Evolutionary conservation across 2,113 vertebrate genomes (phyloP).

Genomic region (Promerops cafer): DNA sequence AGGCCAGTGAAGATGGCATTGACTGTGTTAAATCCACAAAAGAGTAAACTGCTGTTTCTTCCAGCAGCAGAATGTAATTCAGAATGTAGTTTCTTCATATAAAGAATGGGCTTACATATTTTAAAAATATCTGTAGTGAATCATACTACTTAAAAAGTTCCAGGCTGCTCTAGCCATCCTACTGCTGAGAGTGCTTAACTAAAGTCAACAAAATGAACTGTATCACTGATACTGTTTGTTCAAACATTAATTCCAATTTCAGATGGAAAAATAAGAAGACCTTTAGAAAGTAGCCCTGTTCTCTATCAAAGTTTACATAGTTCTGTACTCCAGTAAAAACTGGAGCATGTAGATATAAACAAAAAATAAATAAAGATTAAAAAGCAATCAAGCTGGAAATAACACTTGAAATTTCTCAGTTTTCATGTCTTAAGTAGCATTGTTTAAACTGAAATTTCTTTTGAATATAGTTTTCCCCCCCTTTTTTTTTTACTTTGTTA

Average conservation of each 20-base stretch:
- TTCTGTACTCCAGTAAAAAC: neutral
- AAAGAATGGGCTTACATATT: neutral
- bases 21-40: neutral
- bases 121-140: neutral
- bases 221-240: slow-evolving; percentile 23
- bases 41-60: neutral
- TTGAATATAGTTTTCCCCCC: neutral
- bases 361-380: neutral
- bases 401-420: neutral
- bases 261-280: slow-evolving; percentile 44
- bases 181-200: slow-evolving; percentile 37
- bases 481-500: neutral
- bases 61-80: slow-evolving; percentile 16
- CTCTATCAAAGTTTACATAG: neutral
- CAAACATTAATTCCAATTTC: slow-evolving; percentile 62
- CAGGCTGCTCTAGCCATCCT: neutral
- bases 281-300: slow-evolving; percentile 33
- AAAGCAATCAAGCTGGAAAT: neutral
- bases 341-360: neutral
- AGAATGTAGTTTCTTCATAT: neutral
- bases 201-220: slow-evolving; percentile 50
- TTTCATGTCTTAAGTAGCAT: neutral
- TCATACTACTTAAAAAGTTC: slow-evolving; percentile 31
- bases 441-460: neutral
- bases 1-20: neutral